These are phyloP conservation scores for Solen grandis DNA, from an alignment of 1,140 invertebrate species.

Conservation along the genomic window DNA sequence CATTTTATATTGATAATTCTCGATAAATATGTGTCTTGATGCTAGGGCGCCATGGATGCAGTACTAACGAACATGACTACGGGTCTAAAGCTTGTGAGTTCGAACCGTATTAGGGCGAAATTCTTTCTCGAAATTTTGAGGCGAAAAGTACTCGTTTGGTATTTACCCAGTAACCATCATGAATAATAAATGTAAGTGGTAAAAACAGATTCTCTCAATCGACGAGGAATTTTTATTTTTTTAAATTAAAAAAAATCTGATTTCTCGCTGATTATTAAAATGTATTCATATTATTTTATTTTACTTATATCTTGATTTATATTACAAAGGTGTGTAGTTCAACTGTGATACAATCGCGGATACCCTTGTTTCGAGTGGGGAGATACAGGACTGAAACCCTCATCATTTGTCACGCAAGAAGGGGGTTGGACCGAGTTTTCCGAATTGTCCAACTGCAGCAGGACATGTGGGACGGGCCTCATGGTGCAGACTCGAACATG, in stretches of 20 bases:
- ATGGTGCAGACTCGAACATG: not conserved
- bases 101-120: too few species aligned
- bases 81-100: too few species aligned
- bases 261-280: not conserved
- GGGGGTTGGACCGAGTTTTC: not conserved
- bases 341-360: not conserved
- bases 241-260: not conserved
- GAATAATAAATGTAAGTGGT: too few species aligned
- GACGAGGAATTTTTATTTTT: not conserved
- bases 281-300: too few species aligned
- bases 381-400: not conserved
- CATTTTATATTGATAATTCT: too few species aligned
- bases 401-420: not conserved
- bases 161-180: too few species aligned
- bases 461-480: not conserved
- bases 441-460: not conserved
- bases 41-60: too few species aligned
- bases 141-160: too few species aligned
- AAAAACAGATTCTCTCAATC: not conserved
- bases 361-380: not conserved
- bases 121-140: too few species aligned
- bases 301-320: too few species aligned
- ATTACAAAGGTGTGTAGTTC: not conserved
- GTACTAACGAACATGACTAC: too few species aligned
- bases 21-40: too few species aligned